Evolutionary conservation across 2,113 vertebrate genomes (phyloP).

Genomic region (Percopsis transmontana): DNA sequence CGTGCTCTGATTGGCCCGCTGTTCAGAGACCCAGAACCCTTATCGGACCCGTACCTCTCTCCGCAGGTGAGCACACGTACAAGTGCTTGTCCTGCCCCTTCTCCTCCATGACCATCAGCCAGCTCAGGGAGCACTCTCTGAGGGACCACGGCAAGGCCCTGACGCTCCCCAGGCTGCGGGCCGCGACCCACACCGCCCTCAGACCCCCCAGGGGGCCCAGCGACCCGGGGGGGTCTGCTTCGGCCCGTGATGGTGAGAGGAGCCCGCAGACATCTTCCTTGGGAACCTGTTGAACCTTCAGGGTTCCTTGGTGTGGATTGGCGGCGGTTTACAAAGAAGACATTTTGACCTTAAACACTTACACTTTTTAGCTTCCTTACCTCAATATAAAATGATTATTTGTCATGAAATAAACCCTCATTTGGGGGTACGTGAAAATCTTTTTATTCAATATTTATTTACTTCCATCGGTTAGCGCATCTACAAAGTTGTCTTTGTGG

Average conservation of each 20-base stretch:
- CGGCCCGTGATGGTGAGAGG: conserved; percentile 60
- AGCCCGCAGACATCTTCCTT: not conserved
- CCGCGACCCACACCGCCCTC: conserved; percentile 83
- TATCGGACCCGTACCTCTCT: not conserved
- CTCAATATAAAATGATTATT: too few species aligned
- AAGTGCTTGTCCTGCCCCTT: conserved; percentile 95
- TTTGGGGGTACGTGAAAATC: too few species aligned
- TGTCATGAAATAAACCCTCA: too few species aligned
- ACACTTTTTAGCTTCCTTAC: too few species aligned
- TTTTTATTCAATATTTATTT: too few species aligned
- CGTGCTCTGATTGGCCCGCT: too few species aligned
- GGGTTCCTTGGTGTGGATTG: too few species aligned
- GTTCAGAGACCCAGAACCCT: too few species aligned
- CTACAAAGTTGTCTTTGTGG: too few species aligned
- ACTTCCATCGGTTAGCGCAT: too few species aligned
- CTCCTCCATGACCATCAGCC: conserved; percentile 96
- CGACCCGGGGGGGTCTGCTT: conserved; percentile 45
- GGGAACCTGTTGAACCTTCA: not conserved
- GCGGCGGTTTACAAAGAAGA: too few species aligned
- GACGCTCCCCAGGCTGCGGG: conserved; percentile 88
- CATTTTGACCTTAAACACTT: too few species aligned
- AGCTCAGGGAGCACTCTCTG: conserved; percentile 96
- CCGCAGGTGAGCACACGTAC: conserved; percentile 92
- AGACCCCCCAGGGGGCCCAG: conserved; percentile 61
- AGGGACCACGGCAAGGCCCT: conserved; percentile 92